phyloP scores from a whole-genome alignment of 2,888 invertebrate species.

The Anagyrus pseudococci region DNA sequence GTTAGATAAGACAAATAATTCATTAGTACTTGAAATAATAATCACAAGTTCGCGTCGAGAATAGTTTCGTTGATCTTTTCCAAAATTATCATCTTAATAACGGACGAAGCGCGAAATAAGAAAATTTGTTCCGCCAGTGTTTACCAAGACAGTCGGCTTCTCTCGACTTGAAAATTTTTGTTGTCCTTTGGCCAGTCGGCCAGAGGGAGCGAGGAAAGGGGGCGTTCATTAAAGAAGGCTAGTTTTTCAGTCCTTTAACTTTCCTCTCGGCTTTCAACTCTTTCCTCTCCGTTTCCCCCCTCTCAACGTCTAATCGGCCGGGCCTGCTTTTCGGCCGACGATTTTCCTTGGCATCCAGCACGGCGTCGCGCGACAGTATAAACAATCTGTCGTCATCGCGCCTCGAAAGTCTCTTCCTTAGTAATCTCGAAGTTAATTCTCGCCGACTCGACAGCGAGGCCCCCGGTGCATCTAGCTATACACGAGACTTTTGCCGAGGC shows the following conservation, averaged over 20 bases:
- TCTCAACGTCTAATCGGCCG: neutral
- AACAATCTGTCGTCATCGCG: constrained; percentile 25
- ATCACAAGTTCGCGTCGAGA: too few relatives aligned
- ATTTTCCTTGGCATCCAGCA: neutral
- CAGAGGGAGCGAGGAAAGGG: too few relatives aligned
- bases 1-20: too few relatives aligned
- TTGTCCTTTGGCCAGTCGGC: neutral
- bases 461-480: neutral
- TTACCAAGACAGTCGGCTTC: too few relatives aligned
- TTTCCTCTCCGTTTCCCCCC: constrained; percentile 3
- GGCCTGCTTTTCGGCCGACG: constrained; percentile 3
- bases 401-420: constrained; percentile 5
- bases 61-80: too few relatives aligned
- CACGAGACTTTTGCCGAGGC: neutral
- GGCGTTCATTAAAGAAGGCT: too few relatives aligned
- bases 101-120: too few relatives aligned
- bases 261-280: neutral
- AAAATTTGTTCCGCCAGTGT: too few relatives aligned
- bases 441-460: constrained; percentile 1
- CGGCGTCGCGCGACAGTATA: constrained; percentile 8
- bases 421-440: constrained; percentile 30
- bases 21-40: too few relatives aligned
- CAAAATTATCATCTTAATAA: too few relatives aligned
- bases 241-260: constrained; percentile 1
- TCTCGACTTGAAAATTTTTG: neutral